phyloP scores from a whole-genome alignment of 1,140 invertebrate genomes.

The Zaprionus gabonicus region DNA sequence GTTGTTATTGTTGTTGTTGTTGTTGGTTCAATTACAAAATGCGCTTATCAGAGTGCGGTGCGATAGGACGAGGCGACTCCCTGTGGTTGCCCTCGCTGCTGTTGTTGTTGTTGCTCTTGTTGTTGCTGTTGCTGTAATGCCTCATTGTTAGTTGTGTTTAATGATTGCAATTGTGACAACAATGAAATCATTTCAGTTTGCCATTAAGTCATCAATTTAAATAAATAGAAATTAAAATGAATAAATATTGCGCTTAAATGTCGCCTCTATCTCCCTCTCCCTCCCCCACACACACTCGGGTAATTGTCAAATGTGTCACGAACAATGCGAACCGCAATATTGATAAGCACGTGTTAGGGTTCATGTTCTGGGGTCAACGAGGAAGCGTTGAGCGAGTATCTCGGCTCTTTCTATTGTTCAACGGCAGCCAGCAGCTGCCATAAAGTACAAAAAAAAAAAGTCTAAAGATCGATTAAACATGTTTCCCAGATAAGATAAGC shows the following conservation, averaged over 20 bases:
- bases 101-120: constrained; percentile 10
- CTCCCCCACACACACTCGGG: constrained; percentile 20
- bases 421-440: constrained; percentile 54
- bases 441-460: constrained; percentile 1
- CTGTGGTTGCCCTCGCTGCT: constrained; percentile 1
- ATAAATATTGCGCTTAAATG: constrained; percentile 43
- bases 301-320: constrained; percentile 67
- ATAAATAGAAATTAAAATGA: constrained; percentile 79
- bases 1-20: constrained; percentile 15
- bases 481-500: constrained; percentile 41
- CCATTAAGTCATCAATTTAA: constrained; percentile 81
- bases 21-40: constrained; percentile 63
- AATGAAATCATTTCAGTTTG: constrained; percentile 64
- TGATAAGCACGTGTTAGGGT: constrained; percentile 77
- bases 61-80: constrained; percentile 8
- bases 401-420: constrained; percentile 61
- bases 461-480: constrained; percentile 43
- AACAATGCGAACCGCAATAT: constrained; percentile 49
- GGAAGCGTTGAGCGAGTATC: constrained; percentile 45
- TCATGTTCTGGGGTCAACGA: constrained; percentile 69
- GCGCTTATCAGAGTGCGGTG: constrained; percentile 58
- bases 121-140: constrained; percentile 19
- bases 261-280: too few species aligned
- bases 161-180: constrained; percentile 77
- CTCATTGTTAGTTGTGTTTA: constrained; percentile 65